Conservation (phyloP, 2,113 vertebrate genomes). For the Myodes glareolus region DNA sequence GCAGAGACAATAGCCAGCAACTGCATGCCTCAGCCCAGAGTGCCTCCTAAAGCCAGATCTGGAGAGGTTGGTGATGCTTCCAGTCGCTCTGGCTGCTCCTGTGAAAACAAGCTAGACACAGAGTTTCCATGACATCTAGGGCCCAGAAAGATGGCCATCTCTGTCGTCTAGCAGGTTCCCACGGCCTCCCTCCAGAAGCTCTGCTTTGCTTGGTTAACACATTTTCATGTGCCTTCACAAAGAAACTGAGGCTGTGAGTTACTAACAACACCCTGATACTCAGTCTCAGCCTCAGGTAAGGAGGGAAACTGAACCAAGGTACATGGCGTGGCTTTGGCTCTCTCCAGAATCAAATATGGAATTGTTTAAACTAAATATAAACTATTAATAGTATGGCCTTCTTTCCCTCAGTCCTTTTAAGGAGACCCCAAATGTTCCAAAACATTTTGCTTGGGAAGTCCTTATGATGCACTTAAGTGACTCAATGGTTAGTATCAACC, state of each 20-base stretch:
- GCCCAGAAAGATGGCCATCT: not conserved
- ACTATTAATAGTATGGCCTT: not conserved
- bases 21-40: not conserved
- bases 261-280: too few relatives aligned
- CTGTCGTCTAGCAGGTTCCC: not conserved
- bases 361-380: not conserved
- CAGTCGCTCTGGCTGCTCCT: too few relatives aligned
- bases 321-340: too few relatives aligned
- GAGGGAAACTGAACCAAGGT: not conserved
- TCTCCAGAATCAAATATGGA: not conserved
- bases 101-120: not conserved
- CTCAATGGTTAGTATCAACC: not conserved
- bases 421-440: not conserved
- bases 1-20: not conserved
- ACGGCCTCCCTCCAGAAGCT: not conserved
- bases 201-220: not conserved
- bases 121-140: not conserved
- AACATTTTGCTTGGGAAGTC: not conserved
- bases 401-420: not conserved
- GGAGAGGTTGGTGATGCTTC: too few relatives aligned
- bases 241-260: not conserved
- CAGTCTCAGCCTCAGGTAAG: not conserved
- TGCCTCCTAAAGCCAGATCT: not conserved
- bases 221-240: not conserved
- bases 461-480: not conserved